A percentile compares a stretch with the other conserved stretches of the same genome.
Conservation (phyloP, 2,113 vertebrate species). For the Halichoerus grypus region DNA sequence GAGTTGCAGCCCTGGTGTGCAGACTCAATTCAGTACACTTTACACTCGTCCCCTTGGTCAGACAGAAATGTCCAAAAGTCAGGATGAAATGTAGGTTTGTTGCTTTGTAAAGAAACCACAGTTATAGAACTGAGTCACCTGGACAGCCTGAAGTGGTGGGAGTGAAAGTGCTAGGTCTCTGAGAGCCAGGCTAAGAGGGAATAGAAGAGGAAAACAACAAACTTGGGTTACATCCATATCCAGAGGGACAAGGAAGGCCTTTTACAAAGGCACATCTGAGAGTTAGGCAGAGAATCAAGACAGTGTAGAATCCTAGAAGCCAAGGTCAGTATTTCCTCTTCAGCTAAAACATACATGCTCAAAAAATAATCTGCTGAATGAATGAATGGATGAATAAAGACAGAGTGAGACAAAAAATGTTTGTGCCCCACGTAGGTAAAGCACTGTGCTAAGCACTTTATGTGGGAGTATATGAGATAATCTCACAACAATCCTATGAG, state of each 20-base stretch:
- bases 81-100: neutral
- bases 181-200: neutral
- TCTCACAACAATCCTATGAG: neutral
- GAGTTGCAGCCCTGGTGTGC: neutral
- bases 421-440: neutral
- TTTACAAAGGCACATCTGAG: neutral
- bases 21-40: neutral
- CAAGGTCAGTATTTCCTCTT: neutral
- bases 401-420: neutral
- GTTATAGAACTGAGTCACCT: neutral
- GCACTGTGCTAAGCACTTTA: neutral
- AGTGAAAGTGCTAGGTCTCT: neutral
- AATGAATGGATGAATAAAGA: neutral
- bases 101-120: neutral
- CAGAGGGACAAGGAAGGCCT: neutral
- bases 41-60: neutral
- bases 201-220: neutral
- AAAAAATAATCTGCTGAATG: conserved; percentile 28
- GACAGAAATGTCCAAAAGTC: neutral
- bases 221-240: neutral
- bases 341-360: neutral
- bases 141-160: neutral
- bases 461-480: neutral
- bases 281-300: neutral
- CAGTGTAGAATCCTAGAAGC: neutral